Evolutionary conservation across 2,888 invertebrate genomes (phyloP).

Genomic region (Cosmorhoe ocellata): DNA sequence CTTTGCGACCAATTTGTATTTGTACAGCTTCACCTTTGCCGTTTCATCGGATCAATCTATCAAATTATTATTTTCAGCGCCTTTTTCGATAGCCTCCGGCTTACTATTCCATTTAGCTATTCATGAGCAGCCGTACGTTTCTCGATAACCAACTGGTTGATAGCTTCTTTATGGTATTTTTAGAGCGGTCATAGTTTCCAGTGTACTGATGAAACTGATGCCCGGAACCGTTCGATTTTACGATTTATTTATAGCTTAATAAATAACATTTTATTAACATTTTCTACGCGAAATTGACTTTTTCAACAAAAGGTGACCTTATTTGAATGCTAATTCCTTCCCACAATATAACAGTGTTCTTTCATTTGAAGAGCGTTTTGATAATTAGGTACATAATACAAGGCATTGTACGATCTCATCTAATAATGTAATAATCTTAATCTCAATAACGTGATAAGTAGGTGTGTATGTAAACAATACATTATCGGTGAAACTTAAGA

Average conservation of each 20-base stretch:
- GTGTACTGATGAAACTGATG: conserved; percentile 27
- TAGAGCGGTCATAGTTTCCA: conserved; percentile 43
- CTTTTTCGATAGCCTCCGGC: conserved; percentile 21
- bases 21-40: conserved; percentile 36
- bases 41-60: conserved; percentile 1
- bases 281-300: conserved; percentile 21
- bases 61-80: conserved; percentile 35
- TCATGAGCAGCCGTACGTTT: conserved; percentile 63
- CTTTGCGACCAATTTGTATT: conserved; percentile 62
- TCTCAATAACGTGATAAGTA: too few species aligned
- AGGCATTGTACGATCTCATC: too few species aligned
- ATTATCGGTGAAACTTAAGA: background rate
- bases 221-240: conserved; percentile 27
- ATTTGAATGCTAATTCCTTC: background rate
- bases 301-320: conserved; percentile 22
- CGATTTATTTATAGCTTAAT: conserved; percentile 31
- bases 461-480: too few species aligned
- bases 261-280: conserved; percentile 26
- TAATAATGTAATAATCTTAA: too few species aligned
- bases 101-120: conserved; percentile 59
- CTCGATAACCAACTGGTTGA: conserved; percentile 56
- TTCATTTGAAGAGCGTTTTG: too few species aligned
- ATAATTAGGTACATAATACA: too few species aligned
- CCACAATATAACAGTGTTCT: background rate
- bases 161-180: conserved; percentile 63